phyloP scores from a whole-genome alignment of 2,113 vertebrate genomes.

The Alaudala cheleensis region DNA sequence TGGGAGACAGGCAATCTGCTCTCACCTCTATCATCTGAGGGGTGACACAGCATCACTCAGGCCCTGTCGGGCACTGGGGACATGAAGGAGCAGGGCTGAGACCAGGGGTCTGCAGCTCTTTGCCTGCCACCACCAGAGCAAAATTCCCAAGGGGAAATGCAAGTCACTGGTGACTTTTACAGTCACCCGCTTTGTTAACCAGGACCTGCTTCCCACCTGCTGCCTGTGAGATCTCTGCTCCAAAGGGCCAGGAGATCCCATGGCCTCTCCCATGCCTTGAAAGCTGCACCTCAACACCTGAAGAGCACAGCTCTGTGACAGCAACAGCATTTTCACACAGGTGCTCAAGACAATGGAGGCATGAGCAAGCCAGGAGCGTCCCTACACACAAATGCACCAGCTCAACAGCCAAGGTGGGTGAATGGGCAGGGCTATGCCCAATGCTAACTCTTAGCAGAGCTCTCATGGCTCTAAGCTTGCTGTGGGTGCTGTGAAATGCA shows the following conservation, averaged over 20 bases:
- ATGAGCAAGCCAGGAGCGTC: rapidly evolving
- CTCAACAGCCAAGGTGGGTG: rapidly evolving
- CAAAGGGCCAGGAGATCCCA: neutral
- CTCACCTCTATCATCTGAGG: neutral
- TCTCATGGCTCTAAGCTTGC: neutral
- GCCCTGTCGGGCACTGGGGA: rapidly evolving
- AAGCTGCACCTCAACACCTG: neutral
- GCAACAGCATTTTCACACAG: neutral
- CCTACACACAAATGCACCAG: neutral
- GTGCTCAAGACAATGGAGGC: neutral
- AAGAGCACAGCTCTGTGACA: neutral
- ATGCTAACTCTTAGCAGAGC: neutral
- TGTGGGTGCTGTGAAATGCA: neutral
- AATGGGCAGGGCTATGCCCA: rapidly evolving
- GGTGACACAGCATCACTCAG: rapidly evolving
- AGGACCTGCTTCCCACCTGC: neutral
- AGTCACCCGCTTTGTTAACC: neutral
- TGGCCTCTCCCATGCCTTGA: rapidly evolving
- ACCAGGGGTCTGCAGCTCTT: neutral
- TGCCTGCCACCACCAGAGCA: rapidly evolving
- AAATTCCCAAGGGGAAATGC: neutral
- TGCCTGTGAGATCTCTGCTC: rapidly evolving
- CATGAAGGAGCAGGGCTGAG: neutral
- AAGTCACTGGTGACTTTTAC: rapidly evolving
- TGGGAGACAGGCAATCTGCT: neutral